Base-by-base conservation (phyloP, 2,113 vertebrate species). In the Ciconia boyciana region DNA sequence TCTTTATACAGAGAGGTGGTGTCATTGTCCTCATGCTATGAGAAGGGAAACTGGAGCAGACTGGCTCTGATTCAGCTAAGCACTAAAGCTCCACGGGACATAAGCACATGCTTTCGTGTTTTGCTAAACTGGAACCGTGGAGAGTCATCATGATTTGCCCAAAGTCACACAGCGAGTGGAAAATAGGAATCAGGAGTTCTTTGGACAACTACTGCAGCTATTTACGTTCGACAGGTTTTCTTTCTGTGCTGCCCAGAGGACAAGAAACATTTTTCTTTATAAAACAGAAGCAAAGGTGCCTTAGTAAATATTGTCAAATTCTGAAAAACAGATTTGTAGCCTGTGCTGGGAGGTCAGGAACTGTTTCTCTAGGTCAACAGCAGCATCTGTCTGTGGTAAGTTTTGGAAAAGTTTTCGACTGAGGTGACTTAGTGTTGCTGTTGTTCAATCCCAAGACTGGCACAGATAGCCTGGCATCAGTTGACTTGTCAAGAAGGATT, bases 181-280 rank as follows among this genome's bases (percentile, higher is more conserved):
- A 57, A 48, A 70, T 31, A 90, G 72, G 70, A 90, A 46, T 46
- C 41, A 16, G 83, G 54, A 94, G 83, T 51, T 77, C 78, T 80
- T 52, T 83, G 78, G 57, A 54, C 5, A 7, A 36, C 7, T 29
- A 24, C 36, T 69, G 82, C 70, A 77, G 66, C 66, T 90, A 18
- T 83, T 92, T 39, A 34, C 1, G 0, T 91, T 52, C 41, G 55
- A 92, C 72, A 81, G 31, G 14, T 49, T 94, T 80, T n/a, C 72
- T 77, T 76, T 36, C 68, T 90, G 19, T 62, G 77, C 76, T 81
- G 65, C 83, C 80, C 52, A 20, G 66, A 94, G 92, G 75, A 86
- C 55, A 70, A n/a, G 46, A 77, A 77, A 49, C 4, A 5, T 77
- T 93, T 79, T 91, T 49, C 60, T 87, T 84, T 75, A 55, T 52